Percentiles rank a stretch among this genome's conserved stretches.
phyloP scores from a whole-genome alignment of 2,113 vertebrate genomes.

The Tupaia tana region DNA sequence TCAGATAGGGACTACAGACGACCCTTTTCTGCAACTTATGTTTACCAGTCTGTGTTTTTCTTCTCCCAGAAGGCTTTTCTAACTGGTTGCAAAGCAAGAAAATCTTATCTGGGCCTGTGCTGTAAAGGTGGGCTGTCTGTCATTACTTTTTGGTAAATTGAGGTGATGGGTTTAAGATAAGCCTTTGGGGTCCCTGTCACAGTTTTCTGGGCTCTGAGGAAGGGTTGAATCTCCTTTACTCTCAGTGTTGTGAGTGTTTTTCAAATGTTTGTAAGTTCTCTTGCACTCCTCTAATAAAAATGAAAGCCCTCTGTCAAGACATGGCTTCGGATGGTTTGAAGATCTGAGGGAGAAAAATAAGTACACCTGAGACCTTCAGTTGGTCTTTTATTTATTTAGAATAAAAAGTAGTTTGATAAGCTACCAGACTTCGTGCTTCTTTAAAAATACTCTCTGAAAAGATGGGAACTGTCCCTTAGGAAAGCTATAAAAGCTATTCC shows the following conservation, averaged over 20 bases:
- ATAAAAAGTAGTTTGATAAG: conserved; percentile 84
- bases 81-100: conserved; percentile 14
- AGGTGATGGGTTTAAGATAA: conserved; percentile 46
- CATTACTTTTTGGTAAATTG: conserved; percentile 42
- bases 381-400: conserved; percentile 82
- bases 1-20: not conserved
- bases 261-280: conserved; percentile 79
- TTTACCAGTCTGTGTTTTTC: not conserved
- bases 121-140: conserved; percentile 5
- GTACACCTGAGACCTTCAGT: conserved; percentile 82
- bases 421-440: conserved; percentile 72
- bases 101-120: not conserved
- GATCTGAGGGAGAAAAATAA: conserved; percentile 75
- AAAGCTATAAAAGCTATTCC: conserved; percentile 81
- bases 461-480: conserved; percentile 81
- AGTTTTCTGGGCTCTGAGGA: conserved; percentile 57
- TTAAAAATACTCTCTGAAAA: conserved; percentile 78
- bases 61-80: conserved; percentile 48
- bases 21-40: conserved; percentile 10
- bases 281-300: conserved; percentile 77
- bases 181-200: conserved; percentile 65
- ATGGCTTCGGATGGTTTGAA: conserved; percentile 76
- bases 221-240: conserved; percentile 61
- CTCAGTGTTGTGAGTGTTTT: conserved; percentile 78
- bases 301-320: conserved; percentile 81